A percentile compares a stretch with the other conserved stretches of the same genome.
phyloP scores from a whole-genome alignment of 2,888 invertebrate genomes.

The Parnassius mnemosyne region DNA sequence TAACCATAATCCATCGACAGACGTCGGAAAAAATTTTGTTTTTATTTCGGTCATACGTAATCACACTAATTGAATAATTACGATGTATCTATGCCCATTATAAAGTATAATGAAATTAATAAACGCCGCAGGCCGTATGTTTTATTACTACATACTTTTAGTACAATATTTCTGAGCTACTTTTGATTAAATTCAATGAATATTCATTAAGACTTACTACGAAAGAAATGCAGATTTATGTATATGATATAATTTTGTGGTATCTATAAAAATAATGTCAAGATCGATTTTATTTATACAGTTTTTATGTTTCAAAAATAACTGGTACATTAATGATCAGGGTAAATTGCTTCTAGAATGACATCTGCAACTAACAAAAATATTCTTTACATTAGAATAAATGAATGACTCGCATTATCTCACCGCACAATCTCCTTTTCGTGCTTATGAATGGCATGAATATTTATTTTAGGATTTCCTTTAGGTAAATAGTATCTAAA shows the following conservation, averaged over 20 bases:
- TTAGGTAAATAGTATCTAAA: too few relatives aligned
- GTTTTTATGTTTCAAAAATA: too few relatives aligned
- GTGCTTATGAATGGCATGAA: too few relatives aligned
- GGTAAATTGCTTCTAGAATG: too few relatives aligned
- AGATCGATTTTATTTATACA: not conserved
- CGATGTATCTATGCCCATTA: conserved; percentile 4
- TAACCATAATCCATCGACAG: not conserved
- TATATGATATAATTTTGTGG: conserved; percentile 2
- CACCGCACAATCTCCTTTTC: too few relatives aligned
- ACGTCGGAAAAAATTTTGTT: not conserved
- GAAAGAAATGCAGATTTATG: conserved; percentile 19
- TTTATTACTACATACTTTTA: conserved; percentile 15
- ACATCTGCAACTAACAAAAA: too few relatives aligned
- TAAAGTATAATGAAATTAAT: conserved; percentile 21
- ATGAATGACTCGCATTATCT: too few relatives aligned
- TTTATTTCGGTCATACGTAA: too few relatives aligned
- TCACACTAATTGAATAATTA: conserved; percentile 5
- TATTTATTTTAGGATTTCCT: too few relatives aligned
- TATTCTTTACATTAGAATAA: too few relatives aligned
- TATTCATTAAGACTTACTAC: conserved; percentile 19
- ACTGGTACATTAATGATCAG: too few relatives aligned
- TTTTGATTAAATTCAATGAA: conserved; percentile 20
- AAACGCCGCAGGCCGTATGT: conserved; percentile 1
- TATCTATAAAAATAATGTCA: conserved; percentile 19
- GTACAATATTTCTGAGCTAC: conserved; percentile 4